Percentiles rank a stretch among this genome's conserved stretches.
Conservation (phyloP, 2,113 vertebrate genomes). For the Physeter macrocephalus region DNA sequence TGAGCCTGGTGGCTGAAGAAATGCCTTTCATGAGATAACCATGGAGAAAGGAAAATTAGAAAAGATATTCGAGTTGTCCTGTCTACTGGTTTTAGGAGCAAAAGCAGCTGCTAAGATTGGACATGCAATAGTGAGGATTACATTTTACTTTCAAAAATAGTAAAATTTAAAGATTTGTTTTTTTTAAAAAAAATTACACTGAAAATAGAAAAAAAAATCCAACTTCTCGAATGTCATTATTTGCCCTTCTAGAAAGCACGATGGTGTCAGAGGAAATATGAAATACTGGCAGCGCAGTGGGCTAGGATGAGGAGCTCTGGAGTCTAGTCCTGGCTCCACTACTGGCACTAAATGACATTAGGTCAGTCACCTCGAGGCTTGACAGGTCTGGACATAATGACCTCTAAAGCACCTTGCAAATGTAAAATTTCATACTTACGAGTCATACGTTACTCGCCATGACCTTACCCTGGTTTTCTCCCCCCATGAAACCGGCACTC, state of each 20-base stretch:
- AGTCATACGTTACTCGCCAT: background rate
- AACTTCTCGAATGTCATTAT: background rate
- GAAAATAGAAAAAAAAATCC: background rate
- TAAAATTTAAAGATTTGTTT: background rate
- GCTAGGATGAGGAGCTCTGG: rapidly evolving
- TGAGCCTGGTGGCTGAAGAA: background rate
- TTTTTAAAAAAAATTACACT: background rate
- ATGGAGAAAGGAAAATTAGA: background rate
- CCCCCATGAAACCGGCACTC: background rate
- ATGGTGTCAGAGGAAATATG: rapidly evolving
- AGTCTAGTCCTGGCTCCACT: rapidly evolving
- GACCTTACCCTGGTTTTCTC: background rate
- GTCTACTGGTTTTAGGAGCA: background rate
- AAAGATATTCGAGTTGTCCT: background rate
- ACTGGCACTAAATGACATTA: background rate
- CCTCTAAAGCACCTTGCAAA: background rate
- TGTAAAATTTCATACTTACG: background rate
- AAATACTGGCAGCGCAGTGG: rapidly evolving
- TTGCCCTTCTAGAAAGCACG: background rate
- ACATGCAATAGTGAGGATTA: background rate
- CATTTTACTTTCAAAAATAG: background rate
- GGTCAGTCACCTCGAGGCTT: background rate
- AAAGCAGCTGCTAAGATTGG: background rate
- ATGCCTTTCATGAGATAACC: background rate
- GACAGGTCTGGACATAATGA: background rate